Evolutionary conservation across 1,140 invertebrate genomes (phyloP).

Genomic region (Drosophila simulans): DNA sequence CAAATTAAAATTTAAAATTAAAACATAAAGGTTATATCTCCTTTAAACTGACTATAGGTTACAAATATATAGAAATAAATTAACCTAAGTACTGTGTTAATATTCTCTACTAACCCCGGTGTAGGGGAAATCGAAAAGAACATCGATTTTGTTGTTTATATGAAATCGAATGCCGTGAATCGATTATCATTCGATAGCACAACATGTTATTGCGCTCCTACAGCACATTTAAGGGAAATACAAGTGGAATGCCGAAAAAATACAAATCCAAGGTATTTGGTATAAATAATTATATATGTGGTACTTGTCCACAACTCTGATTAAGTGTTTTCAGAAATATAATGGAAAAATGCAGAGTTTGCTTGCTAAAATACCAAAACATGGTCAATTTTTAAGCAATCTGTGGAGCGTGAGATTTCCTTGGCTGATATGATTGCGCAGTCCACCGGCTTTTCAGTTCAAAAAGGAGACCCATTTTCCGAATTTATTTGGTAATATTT

Average conservation of each 20-base stretch:
- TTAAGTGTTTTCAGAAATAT: not conserved
- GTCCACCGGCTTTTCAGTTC: not conserved
- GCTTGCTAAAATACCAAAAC: not conserved
- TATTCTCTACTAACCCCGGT: not conserved
- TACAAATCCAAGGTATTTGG: not conserved
- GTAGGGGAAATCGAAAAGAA: not conserved
- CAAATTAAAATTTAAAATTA: not conserved
- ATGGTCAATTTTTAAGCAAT: not conserved
- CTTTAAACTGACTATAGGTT: not conserved
- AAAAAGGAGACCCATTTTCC: not conserved
- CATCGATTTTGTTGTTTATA: not conserved
- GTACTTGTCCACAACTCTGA: not conserved
- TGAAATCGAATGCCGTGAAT: not conserved
- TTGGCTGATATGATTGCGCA: not conserved
- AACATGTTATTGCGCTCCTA: not conserved
- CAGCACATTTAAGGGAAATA: not conserved
- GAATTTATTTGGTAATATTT: not conserved
- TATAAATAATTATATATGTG: too few species aligned
- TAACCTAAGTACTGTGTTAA: not conserved
- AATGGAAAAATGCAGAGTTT: slow-evolving; percentile 1
- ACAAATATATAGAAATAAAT: not conserved
- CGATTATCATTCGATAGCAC: not conserved
- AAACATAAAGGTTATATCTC: not conserved
- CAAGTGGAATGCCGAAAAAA: not conserved
- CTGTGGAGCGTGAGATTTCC: not conserved